Evolutionary conservation across 2,113 vertebrate species (phyloP), one percentile per base, ranked within the genome.

Genomic region (Nerophis lumbriciformis): DNA sequence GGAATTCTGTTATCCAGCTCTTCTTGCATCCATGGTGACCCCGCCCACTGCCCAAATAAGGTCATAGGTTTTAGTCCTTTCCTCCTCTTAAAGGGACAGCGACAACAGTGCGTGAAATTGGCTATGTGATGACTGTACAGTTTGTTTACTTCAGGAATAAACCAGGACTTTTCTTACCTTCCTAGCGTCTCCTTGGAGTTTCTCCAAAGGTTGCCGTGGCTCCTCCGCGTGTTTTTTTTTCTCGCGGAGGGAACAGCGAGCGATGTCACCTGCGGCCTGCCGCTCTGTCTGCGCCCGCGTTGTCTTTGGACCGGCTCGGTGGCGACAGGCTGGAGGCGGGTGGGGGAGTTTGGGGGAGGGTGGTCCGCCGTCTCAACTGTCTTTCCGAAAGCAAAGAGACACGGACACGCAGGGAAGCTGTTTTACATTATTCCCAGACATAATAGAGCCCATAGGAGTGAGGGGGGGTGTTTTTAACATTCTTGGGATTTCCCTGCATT

Each of bases 71-170:
- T 56, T 65, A 28, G 28, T 76, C 55, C 65, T 65, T 71, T n/a
- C 50, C 64, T 65, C 56, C 73, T 81, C 76, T 67, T 61, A 49
- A 70, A 86, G 74, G 77, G 73, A 73, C 63, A 79, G 83, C 88
- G 88, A 91, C 88, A 91, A 87, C 87, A 88, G 83, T 90, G 85
- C 87, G 83, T 88, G 80, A 87, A 87, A 90, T 89, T 90, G 87
- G 85, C 88, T 87, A 87, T 86, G 80, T 85, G 83, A 87, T 87
- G 21, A 15, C 12, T 83, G 83, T 86, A 87, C 78, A 88, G 84
- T 81, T 80, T 89, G 82, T 86, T 84, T 86, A 83, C 87, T 86
- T 85, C 5, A 88, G 86, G 78, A 85, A 86, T 85, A 88, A 90
- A 90, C 84, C 84, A 85, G 81, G 80, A 89, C 80, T 88, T 86